phyloP scores from a whole-genome alignment of 2,797 vertebrate species.

The Lacerta viridis region DNA sequence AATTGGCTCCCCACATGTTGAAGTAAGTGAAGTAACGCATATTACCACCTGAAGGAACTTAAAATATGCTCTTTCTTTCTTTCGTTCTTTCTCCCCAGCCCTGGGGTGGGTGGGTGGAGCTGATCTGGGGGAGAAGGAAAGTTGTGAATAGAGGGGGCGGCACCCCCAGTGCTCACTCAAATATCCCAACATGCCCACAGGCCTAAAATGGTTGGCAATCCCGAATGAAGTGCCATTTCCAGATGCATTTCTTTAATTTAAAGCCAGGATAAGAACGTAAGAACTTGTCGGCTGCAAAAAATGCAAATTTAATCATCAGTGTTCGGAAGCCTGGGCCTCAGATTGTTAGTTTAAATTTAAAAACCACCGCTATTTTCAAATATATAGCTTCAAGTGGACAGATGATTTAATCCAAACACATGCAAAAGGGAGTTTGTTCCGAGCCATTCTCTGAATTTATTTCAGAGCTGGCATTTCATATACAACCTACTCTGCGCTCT shows the following conservation, averaged over 20 bases:
- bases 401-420: conserved; percentile 24
- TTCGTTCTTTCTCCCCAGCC: too few relatives aligned
- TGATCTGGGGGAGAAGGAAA: too few relatives aligned
- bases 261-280: not conserved
- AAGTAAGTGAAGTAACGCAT: too few relatives aligned
- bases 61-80: too few relatives aligned
- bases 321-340: conserved; percentile 2
- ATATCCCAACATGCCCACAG: too few relatives aligned
- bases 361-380: not conserved
- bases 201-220: too few relatives aligned
- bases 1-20: too few relatives aligned
- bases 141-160: too few relatives aligned
- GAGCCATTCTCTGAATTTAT: not conserved
- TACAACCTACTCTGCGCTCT: not conserved
- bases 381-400: not conserved
- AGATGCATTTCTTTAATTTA: conserved; percentile 2
- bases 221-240: too few relatives aligned
- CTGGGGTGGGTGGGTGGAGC: too few relatives aligned
- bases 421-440: not conserved
- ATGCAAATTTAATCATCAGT: conserved; percentile 1
- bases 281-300: not conserved
- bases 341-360: conserved; percentile 33
- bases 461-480: conserved; percentile 29
- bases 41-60: too few relatives aligned
- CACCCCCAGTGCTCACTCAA: too few relatives aligned